Percentiles rank a stretch among this genome's conserved stretches.
phyloP scores from a whole-genome alignment of 2,113 vertebrate genomes.

The Chinchilla lanigera region DNA sequence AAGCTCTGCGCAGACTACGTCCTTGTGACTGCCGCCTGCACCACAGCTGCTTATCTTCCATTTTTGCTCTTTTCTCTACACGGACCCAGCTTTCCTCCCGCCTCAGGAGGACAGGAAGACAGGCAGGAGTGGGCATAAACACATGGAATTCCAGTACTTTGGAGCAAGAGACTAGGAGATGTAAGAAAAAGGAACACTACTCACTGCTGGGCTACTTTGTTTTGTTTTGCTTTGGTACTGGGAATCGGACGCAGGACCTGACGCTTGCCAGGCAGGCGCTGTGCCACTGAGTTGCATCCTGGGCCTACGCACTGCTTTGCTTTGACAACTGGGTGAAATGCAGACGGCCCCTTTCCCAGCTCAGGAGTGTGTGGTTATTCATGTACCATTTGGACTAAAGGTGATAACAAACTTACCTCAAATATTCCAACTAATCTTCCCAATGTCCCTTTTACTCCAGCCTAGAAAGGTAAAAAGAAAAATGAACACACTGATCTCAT shows the following conservation, averaged over 20 bases:
- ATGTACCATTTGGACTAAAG: not conserved
- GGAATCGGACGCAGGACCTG: too few species aligned
- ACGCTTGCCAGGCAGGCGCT: too few species aligned
- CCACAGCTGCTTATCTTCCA: not conserved
- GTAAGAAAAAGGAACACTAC: not conserved
- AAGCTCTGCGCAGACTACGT: not conserved
- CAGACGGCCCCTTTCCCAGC: not conserved
- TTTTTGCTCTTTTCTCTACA: not conserved
- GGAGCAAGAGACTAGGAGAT: not conserved
- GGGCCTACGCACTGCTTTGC: not conserved
- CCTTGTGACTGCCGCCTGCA: not conserved
- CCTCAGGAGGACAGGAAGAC: not conserved
- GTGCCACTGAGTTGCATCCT: too few species aligned
- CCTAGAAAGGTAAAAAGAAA: slow-evolving; percentile 86
- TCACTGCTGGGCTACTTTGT: not conserved
- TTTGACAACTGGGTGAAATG: not conserved
- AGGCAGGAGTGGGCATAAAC: not conserved
- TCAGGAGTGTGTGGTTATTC: not conserved
- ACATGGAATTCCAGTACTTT: not conserved
- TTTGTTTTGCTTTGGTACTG: too few species aligned
- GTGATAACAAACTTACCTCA: slow-evolving; percentile 91
- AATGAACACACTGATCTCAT: not conserved
- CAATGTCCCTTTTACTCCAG: slow-evolving; percentile 98
- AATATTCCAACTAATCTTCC: slow-evolving; percentile 98
- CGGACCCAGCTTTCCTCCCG: not conserved